phyloP scores from a whole-genome alignment of 2,888 invertebrate species.

The Troglohyphantes excavatus region DNA sequence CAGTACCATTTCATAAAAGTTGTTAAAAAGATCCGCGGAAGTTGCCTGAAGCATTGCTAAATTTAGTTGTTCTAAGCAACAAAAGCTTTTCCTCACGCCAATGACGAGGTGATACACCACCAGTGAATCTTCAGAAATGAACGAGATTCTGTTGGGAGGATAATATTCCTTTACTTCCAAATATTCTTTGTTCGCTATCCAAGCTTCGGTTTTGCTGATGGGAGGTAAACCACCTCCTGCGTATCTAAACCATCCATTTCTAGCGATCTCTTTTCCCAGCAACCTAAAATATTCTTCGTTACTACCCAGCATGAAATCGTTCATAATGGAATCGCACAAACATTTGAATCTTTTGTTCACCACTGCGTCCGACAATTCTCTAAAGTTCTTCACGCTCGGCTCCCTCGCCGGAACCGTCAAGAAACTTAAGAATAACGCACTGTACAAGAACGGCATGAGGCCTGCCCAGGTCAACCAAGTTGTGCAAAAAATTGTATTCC shows the following conservation, averaged over 20 bases:
- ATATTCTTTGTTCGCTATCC: neutral
- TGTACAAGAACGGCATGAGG: neutral
- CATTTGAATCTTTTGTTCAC: neutral
- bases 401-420: neutral
- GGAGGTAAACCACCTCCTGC: neutral
- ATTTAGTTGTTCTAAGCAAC: slow-evolving; percentile 4
- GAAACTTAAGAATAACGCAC: neutral
- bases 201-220: neutral
- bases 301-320: neutral
- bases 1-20: no score
- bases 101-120: neutral
- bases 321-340: neutral
- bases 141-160: neutral
- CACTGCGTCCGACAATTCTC: neutral
- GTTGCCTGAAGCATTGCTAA: no score
- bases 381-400: neutral
- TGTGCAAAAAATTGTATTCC: neutral
- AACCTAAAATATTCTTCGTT: neutral
- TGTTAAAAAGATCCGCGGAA: no score
- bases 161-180: neutral
- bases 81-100: neutral
- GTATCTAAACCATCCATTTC: neutral
- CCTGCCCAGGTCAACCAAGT: neutral
- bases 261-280: neutral
- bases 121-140: neutral